A percentile compares a stretch with the other conserved stretches of the same genome.
Evolutionary conservation across 2,113 vertebrate genomes (phyloP).

Genomic region (Eublepharis macularius): DNA sequence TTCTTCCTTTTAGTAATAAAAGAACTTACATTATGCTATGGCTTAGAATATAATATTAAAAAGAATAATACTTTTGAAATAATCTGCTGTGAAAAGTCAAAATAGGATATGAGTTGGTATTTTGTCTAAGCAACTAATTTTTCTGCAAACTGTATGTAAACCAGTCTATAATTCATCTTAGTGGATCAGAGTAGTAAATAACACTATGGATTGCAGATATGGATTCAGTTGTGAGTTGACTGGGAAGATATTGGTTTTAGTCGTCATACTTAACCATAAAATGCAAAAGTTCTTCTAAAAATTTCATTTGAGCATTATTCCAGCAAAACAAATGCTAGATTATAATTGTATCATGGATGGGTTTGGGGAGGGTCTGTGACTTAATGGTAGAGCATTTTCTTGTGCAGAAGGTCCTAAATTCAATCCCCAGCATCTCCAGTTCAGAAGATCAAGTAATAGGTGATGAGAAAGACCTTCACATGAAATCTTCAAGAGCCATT

Average conservation of each 20-base stretch:
- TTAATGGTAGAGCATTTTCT: too few relatives aligned
- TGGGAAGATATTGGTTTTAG: background rate
- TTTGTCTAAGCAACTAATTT: background rate
- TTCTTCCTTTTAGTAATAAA: conserved; percentile 49
- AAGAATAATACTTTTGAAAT: background rate
- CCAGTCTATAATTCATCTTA: background rate
- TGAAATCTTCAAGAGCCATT: too few relatives aligned
- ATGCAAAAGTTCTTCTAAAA: too few relatives aligned
- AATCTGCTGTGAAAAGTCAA: background rate
- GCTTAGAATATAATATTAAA: conserved; percentile 31
- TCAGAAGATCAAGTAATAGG: too few relatives aligned
- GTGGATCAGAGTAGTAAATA: background rate
- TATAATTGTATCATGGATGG: background rate
- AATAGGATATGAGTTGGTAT: background rate
- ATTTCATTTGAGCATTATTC: background rate
- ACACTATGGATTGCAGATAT: background rate
- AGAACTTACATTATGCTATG: conserved; percentile 55
- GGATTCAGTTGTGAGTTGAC: background rate
- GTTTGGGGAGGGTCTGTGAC: too few relatives aligned
- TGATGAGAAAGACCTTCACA: too few relatives aligned
- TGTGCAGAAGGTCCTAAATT: too few relatives aligned
- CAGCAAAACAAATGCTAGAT: background rate
- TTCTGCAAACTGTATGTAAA: background rate
- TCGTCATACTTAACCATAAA: background rate
- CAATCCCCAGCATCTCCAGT: too few relatives aligned